Conservation (phyloP, 2,113 vertebrate genomes). For the Oreochromis aureus region DNA sequence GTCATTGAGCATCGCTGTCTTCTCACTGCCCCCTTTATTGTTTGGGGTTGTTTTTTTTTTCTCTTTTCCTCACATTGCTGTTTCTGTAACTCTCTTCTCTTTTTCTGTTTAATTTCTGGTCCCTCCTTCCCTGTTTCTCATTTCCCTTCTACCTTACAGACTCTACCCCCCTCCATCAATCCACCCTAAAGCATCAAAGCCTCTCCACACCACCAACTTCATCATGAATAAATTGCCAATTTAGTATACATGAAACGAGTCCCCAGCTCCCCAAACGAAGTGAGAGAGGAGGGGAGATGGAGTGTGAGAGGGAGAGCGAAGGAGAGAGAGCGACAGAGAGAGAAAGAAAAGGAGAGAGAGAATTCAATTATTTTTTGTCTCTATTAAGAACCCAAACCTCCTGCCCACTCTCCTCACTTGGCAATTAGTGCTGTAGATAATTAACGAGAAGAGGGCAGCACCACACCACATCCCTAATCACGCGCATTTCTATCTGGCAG, state of each 20-base stretch:
- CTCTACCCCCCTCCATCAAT: constrained; percentile 43
- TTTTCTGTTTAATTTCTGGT: background rate
- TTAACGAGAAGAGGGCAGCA: constrained; percentile 69
- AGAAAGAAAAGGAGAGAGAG: constrained; percentile 18
- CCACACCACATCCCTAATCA: constrained; percentile 65
- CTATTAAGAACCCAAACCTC: constrained; percentile 69
- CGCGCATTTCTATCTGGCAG: constrained; percentile 53
- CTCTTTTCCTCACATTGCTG: background rate
- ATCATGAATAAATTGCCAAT: constrained; percentile 72
- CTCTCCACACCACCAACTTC: constrained; percentile 66
- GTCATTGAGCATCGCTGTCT: constrained; percentile 47
- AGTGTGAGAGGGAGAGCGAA: constrained; percentile 7
- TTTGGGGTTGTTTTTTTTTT: background rate
- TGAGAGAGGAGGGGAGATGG: constrained; percentile 21
- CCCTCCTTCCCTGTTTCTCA: background rate
- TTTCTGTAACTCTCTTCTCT: background rate
- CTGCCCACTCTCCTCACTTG: constrained; percentile 67
- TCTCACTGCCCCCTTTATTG: constrained; percentile 23
- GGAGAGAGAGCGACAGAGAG: constrained; percentile 9
- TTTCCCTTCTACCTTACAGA: constrained; percentile 33
- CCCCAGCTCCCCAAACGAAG: constrained; percentile 56
- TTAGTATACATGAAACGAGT: constrained; percentile 67
- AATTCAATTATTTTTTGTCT: constrained; percentile 72
- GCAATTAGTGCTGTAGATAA: constrained; percentile 70
- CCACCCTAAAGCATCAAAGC: constrained; percentile 63